Conservation (phyloP, 2,797 vertebrate genomes). For the Xiphophorus birchmanni region DNA sequence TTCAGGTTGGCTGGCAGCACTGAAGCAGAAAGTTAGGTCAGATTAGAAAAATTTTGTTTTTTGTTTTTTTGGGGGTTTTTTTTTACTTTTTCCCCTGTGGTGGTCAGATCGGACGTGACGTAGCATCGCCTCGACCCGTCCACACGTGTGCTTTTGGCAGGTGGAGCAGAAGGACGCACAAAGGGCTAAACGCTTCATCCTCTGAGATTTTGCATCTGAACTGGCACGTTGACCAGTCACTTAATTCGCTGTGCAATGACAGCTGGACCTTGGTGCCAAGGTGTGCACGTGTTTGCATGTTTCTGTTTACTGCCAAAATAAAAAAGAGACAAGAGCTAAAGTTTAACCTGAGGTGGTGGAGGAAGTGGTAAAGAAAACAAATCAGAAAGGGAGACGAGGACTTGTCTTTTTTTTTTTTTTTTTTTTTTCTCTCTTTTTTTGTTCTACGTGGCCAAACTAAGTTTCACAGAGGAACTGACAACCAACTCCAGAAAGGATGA, state of each 20-base stretch:
- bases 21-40: not conserved
- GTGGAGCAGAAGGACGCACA: slow-evolving; percentile 9
- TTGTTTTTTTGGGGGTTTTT: not conserved
- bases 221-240: slow-evolving; percentile 66
- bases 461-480: slow-evolving; percentile 6
- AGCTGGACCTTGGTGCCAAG: slow-evolving; percentile 42
- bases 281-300: slow-evolving; percentile 6
- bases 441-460: not conserved
- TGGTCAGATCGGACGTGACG: not conserved
- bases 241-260: slow-evolving; percentile 60
- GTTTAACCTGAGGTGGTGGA: slow-evolving; percentile 9
- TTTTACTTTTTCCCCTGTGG: not conserved
- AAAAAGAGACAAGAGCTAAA: not conserved
- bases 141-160: slow-evolving; percentile 13
- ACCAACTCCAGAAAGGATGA: slow-evolving; percentile 2
- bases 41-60: not conserved
- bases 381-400: not conserved
- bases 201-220: slow-evolving; percentile 69
- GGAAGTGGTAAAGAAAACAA: slow-evolving; percentile 41
- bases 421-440: not conserved
- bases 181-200: slow-evolving; percentile 58
- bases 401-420: not conserved
- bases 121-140: slow-evolving; percentile 11
- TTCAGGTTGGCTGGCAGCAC: not conserved
- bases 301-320: slow-evolving; percentile 4